These are phyloP conservation scores for Rhodeus uyekii DNA, from an alignment of 2,797 vertebrate species.

Conservation along the genomic window DNA sequence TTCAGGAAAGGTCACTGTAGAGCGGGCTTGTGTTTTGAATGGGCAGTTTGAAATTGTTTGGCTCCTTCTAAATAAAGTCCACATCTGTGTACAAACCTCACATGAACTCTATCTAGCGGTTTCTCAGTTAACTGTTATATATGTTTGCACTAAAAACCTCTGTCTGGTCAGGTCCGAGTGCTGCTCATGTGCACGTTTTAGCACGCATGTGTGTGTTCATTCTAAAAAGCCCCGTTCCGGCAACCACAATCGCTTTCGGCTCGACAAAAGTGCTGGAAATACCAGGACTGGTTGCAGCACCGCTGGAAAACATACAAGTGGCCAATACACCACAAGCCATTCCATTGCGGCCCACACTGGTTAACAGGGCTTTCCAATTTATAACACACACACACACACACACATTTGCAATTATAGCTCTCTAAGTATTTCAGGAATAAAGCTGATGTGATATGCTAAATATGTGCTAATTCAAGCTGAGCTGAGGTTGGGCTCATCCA, in stretches of 20 bases:
- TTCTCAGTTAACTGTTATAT: conserved; percentile 57
- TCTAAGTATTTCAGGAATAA: conserved; percentile 15
- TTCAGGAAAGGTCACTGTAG: neutral
- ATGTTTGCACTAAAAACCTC: conserved; percentile 50
- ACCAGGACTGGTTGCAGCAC: conserved; percentile 66
- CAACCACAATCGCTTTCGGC: conserved; percentile 57
- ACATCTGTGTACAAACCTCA: conserved; percentile 68
- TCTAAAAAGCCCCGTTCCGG: conserved; percentile 34
- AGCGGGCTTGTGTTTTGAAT: conserved; percentile 40
- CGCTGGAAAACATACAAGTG: conserved; percentile 62
- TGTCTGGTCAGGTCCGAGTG: conserved; percentile 55
- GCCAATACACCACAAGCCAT: conserved; percentile 61
- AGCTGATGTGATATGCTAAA: conserved; percentile 19
- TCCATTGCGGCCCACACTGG: conserved; percentile 58
- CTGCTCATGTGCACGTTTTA: conserved; percentile 43
- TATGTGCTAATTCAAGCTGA: conserved; percentile 11
- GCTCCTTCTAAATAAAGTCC: conserved; percentile 59
- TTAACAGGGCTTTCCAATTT: conserved; percentile 56
- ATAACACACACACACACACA: conserved; percentile 53
- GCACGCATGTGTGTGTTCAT: conserved; percentile 39
- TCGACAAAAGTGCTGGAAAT: conserved; percentile 66
- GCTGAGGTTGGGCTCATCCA: conserved; percentile 15
- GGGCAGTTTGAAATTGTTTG: conserved; percentile 50
- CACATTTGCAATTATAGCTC: conserved; percentile 51
- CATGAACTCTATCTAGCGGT: conserved; percentile 59